phyloP scores from a whole-genome alignment of 2,888 invertebrate genomes.

The Sarcophaga variegata region DNA sequence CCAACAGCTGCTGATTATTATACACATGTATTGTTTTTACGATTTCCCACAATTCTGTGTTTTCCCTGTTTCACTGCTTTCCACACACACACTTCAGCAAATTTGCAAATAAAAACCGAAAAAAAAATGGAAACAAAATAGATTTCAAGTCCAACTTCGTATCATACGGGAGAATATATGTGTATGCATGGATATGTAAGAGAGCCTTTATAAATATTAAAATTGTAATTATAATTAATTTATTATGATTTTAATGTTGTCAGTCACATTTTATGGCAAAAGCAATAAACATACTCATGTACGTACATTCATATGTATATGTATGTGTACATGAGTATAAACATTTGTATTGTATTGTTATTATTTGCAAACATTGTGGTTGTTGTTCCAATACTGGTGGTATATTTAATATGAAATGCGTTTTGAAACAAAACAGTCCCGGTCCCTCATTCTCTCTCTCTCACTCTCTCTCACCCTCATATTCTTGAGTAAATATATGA shows the following conservation, averaged over 20 bases:
- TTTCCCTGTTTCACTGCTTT: no score
- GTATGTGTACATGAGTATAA: background rate
- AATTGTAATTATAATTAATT: slow-evolving; percentile 47
- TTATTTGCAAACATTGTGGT: slow-evolving; percentile 27
- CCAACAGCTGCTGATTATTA: slow-evolving; percentile 63
- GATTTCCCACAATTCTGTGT: background rate
- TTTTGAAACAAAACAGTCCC: background rate
- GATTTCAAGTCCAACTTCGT: no score
- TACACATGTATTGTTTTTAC: slow-evolving; percentile 10
- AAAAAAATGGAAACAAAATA: no score
- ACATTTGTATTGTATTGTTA: no score
- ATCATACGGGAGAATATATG: no score
- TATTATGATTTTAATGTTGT: slow-evolving; percentile 42
- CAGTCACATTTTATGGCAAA: slow-evolving; percentile 29
- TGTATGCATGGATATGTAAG: background rate
- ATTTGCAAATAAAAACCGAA: no score
- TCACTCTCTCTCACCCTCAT: no score
- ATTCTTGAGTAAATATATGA: slow-evolving; percentile 2
- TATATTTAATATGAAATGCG: slow-evolving; percentile 26
- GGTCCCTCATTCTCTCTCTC: no score
- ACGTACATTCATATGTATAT: no score
- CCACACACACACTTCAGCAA: no score
- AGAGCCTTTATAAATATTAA: slow-evolving; percentile 8
- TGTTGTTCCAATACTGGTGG: slow-evolving; percentile 7
- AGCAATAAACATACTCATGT: background rate